These are phyloP conservation scores for Balaeniceps rex DNA, from an alignment of 2,113 vertebrate species.

Conservation along the genomic window DNA sequence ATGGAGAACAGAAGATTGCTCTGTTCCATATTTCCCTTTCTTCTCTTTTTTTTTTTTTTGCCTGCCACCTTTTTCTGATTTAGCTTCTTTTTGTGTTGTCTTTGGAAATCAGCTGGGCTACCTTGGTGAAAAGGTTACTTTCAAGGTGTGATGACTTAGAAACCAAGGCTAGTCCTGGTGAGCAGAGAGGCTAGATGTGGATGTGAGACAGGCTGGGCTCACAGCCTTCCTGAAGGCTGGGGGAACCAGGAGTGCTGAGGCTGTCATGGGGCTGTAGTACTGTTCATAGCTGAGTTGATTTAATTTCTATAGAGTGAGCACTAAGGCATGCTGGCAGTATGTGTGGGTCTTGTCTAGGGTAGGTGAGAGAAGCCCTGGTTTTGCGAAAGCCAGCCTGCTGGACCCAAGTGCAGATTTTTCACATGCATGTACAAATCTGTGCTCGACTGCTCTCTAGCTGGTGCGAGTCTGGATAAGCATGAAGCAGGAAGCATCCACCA, in stretches of 20 bases:
- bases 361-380: not conserved
- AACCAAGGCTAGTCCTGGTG: not conserved
- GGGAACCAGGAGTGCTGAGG: not conserved
- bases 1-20: not conserved
- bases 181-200: not conserved
- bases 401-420: not conserved
- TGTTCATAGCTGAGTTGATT: not conserved
- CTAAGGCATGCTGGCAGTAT: accelerated
- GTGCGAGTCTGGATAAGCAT: not conserved
- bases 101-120: not conserved
- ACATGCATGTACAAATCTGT: not conserved
- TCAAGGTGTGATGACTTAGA: not conserved
- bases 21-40: not conserved
- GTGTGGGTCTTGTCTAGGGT: not conserved
- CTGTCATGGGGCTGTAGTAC: not conserved
- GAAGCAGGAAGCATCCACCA: not conserved
- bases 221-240: not conserved
- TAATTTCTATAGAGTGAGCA: not conserved
- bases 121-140: not conserved
- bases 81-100: not conserved
- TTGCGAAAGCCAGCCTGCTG: not conserved
- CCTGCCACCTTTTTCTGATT: not conserved
- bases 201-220: not conserved
- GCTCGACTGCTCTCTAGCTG: not conserved
- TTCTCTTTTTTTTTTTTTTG: not conserved